Percentiles rank a stretch among this genome's conserved stretches.
These are phyloP conservation scores for Caenorhabditis sp. DNA, from an alignment of 2,888 invertebrate species.

Conservation along the genomic window DNA sequence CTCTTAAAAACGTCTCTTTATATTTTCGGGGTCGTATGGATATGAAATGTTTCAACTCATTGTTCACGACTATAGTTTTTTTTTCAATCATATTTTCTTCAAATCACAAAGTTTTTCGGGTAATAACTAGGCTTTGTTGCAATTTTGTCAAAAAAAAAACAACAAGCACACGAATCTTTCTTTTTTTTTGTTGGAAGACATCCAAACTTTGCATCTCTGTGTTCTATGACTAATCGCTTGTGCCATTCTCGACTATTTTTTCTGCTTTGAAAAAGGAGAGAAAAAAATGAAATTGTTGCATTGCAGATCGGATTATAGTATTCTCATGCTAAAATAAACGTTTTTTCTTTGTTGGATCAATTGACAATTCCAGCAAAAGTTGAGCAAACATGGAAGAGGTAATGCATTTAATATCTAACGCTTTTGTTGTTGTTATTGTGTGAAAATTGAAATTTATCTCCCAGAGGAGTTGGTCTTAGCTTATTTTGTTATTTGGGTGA, in stretches of 20 bases:
- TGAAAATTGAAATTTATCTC: no score
- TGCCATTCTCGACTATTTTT: neutral
- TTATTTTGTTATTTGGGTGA: no score
- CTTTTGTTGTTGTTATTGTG: neutral
- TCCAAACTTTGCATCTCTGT: neutral
- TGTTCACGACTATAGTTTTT: no score
- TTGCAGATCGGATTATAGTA: constrained; percentile 6
- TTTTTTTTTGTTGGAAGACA: neutral
- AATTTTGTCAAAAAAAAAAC: neutral
- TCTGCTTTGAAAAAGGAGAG: neutral
- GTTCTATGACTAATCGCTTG: neutral
- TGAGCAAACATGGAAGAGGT: neutral
- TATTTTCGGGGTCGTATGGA: no score
- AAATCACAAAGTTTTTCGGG: no score
- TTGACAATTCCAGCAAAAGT: neutral
- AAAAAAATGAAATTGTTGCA: neutral
- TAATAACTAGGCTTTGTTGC: no score
- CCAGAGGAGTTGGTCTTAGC: no score
- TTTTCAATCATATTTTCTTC: no score
- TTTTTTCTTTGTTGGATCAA: neutral
- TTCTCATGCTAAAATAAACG: constrained; percentile 1
- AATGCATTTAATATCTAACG: neutral
- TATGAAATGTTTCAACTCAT: no score
- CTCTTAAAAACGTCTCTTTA: no score
- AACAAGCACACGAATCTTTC: neutral